Evolutionary conservation across 2,888 invertebrate species (phyloP).

Genomic region (Palloptera scutellata): DNA sequence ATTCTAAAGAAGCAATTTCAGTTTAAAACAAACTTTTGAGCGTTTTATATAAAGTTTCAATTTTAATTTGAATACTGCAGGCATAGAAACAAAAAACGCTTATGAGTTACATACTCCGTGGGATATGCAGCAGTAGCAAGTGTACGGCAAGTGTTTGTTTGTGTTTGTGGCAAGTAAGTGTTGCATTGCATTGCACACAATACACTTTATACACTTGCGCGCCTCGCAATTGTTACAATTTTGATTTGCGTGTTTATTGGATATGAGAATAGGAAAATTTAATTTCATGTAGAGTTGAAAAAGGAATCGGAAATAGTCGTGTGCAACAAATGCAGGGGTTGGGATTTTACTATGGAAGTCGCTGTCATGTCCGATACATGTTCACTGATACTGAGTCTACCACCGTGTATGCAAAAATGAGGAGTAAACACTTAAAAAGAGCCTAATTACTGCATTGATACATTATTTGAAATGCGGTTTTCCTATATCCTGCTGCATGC

Average conservation of each 20-base stretch:
- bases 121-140: too few relatives aligned
- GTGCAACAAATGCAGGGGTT: not conserved
- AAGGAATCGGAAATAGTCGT: slow-evolving; percentile 22
- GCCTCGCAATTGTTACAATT: not conserved
- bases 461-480: slow-evolving; percentile 20
- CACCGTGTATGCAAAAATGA: not conserved
- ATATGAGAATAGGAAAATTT: slow-evolving; percentile 8
- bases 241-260: slow-evolving; percentile 29
- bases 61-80: not conserved
- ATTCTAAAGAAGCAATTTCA: not conserved
- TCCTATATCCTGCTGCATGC: not conserved
- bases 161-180: not conserved
- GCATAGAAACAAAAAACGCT: not conserved
- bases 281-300: slow-evolving; percentile 3
- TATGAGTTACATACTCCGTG: not conserved
- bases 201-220: not conserved
- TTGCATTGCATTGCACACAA: not conserved
- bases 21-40: not conserved
- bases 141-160: slow-evolving; percentile 12
- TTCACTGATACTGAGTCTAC: not conserved
- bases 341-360: not conserved
- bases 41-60: slow-evolving; percentile 3
- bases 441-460: slow-evolving; percentile 34
- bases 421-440: slow-evolving; percentile 24
- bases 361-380: not conserved